Conservation (phyloP, 2,797 vertebrate species). For the Poliocrania exsul region DNA sequence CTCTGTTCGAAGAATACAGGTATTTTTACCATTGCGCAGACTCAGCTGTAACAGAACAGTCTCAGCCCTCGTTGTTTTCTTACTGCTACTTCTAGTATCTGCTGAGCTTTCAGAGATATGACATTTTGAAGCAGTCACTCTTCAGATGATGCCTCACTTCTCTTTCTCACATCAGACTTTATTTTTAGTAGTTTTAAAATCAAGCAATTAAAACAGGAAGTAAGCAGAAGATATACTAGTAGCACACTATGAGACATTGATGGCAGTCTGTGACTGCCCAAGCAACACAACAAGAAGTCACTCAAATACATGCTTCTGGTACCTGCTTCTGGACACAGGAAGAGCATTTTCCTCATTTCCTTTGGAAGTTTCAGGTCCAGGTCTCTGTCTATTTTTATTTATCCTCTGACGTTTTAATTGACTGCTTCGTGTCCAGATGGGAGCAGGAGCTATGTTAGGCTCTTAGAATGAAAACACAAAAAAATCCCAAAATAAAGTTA, state of each 20-base stretch:
- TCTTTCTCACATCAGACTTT: neutral
- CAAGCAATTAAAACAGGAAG: neutral
- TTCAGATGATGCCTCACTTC: neutral
- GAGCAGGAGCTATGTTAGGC: conserved; percentile 14
- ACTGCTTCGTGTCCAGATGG: conserved; percentile 62
- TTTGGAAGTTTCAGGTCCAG: conserved; percentile 33
- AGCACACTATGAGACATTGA: neutral
- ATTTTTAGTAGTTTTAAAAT: neutral
- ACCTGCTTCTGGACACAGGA: conserved; percentile 49
- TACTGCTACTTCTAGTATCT: neutral
- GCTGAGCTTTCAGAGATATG: neutral
- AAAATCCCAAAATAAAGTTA: neutral
- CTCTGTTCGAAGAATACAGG: neutral
- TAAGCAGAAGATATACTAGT: neutral
- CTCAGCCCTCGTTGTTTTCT: neutral
- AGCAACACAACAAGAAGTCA: neutral
- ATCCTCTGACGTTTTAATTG: conserved; percentile 73
- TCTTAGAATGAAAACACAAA: conserved; percentile 47
- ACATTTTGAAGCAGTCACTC: neutral
- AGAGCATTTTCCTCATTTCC: conserved; percentile 30
- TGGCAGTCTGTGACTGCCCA: neutral
- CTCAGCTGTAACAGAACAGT: neutral
- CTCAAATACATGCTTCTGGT: neutral
- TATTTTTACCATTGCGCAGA: neutral
- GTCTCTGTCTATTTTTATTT: conserved; percentile 54